Conservation (phyloP, 1,140 invertebrate species). For the Acromyrmex heyeri region DNA sequence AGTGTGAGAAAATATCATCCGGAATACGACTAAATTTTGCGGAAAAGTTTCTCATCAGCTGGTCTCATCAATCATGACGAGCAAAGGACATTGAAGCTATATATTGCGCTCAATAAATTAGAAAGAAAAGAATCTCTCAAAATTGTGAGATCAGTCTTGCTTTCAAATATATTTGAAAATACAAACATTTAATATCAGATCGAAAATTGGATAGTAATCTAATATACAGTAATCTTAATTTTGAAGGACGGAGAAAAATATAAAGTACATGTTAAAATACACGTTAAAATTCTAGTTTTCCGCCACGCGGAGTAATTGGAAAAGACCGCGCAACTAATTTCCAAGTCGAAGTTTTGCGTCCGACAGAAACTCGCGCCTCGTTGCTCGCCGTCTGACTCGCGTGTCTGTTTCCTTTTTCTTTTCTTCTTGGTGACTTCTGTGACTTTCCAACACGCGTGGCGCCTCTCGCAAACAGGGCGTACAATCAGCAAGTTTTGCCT, state of each 20-base stretch:
- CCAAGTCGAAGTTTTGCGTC: slow-evolving; percentile 23
- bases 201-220: not conserved
- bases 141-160: not conserved
- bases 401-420: not conserved
- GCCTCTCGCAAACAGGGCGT: not conserved
- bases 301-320: not conserved
- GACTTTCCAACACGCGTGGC: slow-evolving; percentile 34
- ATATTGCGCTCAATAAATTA: not conserved
- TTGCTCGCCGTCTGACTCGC: slow-evolving; percentile 10
- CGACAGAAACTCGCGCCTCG: not conserved
- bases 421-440: not conserved
- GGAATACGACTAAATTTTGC: not conserved
- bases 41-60: slow-evolving; percentile 10
- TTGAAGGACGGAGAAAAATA: not conserved
- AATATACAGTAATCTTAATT: not conserved
- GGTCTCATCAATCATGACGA: slow-evolving; percentile 10
- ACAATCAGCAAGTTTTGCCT: slow-evolving; percentile 22
- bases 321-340: slow-evolving; percentile 47
- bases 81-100: not conserved
- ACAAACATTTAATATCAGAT: not conserved
- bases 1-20: slow-evolving; percentile 11
- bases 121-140: not conserved
- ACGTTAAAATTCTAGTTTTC: slow-evolving; percentile 12
- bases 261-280: no score
- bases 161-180: not conserved